Evolutionary conservation across 2,113 vertebrate genomes (phyloP), one percentile per base, ranked within the genome.

Genomic region (Oncorhynchus keta): DNA sequence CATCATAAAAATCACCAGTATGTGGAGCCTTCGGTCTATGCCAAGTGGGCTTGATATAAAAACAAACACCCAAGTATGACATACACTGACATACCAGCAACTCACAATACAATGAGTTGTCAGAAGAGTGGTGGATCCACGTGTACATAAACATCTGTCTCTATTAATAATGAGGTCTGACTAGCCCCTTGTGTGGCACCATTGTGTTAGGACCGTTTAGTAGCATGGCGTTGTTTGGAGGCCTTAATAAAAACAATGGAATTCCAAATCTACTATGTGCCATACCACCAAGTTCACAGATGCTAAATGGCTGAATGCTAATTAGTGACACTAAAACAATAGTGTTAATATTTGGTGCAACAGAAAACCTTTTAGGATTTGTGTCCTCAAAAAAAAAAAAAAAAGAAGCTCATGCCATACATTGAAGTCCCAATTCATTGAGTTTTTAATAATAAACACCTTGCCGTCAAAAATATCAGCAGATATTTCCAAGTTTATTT

Each of bases 361-460:
- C 18, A 72, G 9, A 28, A 55, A 24, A 55, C 16, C 7, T 20
- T 72, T 57, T 4, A 35, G 55, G 49, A 57, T 26, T 45, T 45
- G 9, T 18, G 7, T 57, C 5, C 39, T n/a, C 74, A 20, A 55
- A 57, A 68, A 26, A 5, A 24, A 49, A 6, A n/a, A 8, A 49
- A 7, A 14, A 64, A n/a, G n/a, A n/a, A 35, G 73, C 59, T 28
- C 64, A 32, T 13, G 64, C 24, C 24, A 22, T n/a, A 72, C 55
- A 65, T 45, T 49, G 72, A 73, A 86, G 81, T 79, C 74, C 75
- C 30, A 62, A 5, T 74, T 59, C 74, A 26, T 35, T 9, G 68
- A 78, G 82, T 32, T 83, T 79, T 84, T 85, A 74, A 82, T 83
- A 14, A 70, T 77, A 79, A 85, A 79, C 68, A 65, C 20, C 26